Conservation (phyloP, 1,140 invertebrate genomes). For the Drosophila micromelanica region DNA sequence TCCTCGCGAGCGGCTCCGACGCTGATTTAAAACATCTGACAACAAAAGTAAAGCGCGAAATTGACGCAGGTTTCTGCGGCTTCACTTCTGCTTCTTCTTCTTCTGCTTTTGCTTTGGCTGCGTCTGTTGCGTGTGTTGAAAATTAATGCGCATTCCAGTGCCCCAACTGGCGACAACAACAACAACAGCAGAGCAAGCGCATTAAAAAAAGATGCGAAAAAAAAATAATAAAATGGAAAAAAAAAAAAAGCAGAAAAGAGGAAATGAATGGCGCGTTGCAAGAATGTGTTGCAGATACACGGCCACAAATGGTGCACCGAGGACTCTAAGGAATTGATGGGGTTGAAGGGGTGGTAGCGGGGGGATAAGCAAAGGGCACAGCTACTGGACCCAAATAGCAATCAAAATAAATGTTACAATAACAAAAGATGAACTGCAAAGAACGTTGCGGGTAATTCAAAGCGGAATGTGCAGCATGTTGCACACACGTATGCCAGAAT, state of each 20-base stretch:
- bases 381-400: slow-evolving; percentile 26
- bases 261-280: slow-evolving; percentile 49
- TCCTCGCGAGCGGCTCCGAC: slow-evolving; percentile 25
- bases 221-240: neutral
- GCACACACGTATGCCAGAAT: neutral
- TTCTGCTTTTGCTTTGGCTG: neutral
- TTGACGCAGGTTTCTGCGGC: slow-evolving; percentile 74
- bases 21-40: slow-evolving; percentile 82
- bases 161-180: slow-evolving; percentile 15
- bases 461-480: slow-evolving; percentile 25
- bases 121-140: slow-evolving; percentile 51
- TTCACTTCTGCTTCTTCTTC: slow-evolving; percentile 5
- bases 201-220: slow-evolving; percentile 1
- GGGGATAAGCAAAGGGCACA: slow-evolving; percentile 1
- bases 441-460: neutral
- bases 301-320: neutral
- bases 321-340: neutral
- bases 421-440: slow-evolving; percentile 14
- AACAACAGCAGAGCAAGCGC: slow-evolving; percentile 7
- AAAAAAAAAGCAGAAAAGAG: slow-evolving; percentile 18
- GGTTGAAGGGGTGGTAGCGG: neutral
- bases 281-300: slow-evolving; percentile 46
- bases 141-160: slow-evolving; percentile 57
- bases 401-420: slow-evolving; percentile 39
- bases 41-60: slow-evolving; percentile 83